These are phyloP conservation scores for Odontesthes bonariensis DNA, from an alignment of 2,113 vertebrate genomes.

Conservation along the genomic window DNA sequence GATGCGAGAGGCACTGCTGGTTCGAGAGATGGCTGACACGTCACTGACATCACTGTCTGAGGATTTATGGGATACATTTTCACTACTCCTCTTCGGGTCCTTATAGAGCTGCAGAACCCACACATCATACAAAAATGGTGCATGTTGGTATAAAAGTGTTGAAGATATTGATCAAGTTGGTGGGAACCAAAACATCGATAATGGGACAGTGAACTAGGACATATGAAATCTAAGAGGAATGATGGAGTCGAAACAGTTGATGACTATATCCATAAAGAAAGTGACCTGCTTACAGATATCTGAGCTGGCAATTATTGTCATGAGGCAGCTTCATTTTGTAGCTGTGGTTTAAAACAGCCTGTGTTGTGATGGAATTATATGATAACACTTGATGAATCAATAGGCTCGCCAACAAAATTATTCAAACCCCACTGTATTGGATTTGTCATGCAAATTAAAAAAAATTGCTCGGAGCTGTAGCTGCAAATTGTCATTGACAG, in stretches of 20 bases:
- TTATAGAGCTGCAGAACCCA: slow-evolving; percentile 84
- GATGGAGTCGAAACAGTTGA: no score
- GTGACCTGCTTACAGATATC: not conserved
- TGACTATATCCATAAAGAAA: not conserved
- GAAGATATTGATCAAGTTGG: no score
- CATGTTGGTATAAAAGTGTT: not conserved
- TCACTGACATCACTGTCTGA: slow-evolving; percentile 99
- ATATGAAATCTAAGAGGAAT: not conserved
- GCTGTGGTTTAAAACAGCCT: no score
- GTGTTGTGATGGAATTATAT: no score
- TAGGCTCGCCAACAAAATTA: no score
- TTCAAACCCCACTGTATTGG: no score
- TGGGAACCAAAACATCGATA: not conserved
- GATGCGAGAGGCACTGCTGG: slow-evolving; percentile 99
- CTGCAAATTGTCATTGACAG: no score
- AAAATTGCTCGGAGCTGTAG: no score
- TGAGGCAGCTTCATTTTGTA: no score
- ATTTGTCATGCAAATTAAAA: no score
- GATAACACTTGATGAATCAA: no score
- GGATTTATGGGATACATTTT: slow-evolving; percentile 97
- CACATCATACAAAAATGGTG: not conserved
- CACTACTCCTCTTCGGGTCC: slow-evolving; percentile 95
- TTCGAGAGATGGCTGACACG: slow-evolving; percentile 97
- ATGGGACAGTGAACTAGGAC: not conserved
- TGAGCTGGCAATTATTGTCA: no score